Percentiles rank a stretch among this genome's conserved stretches.
Conservation (phyloP, 2,113 vertebrate species). For the Tinamus guttatus region DNA sequence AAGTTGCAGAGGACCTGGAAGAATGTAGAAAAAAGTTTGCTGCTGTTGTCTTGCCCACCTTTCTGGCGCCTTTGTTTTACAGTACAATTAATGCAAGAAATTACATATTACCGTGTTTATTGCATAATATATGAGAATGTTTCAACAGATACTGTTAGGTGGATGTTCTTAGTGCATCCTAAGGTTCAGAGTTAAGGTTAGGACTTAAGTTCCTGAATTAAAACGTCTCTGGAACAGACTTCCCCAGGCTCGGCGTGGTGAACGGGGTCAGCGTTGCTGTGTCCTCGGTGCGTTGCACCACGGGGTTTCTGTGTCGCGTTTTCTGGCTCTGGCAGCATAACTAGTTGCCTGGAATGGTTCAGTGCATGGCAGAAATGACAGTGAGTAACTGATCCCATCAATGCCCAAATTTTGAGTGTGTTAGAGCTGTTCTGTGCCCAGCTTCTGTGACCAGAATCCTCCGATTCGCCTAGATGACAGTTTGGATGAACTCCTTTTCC, state of each 20-base stretch:
- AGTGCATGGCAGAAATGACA: background rate
- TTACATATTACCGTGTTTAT: background rate
- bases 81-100: background rate
- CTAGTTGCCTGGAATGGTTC: background rate
- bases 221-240: background rate
- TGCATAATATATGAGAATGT: background rate
- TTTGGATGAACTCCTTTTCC: constrained; percentile 5
- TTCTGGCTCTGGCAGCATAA: background rate
- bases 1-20: background rate
- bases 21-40: background rate
- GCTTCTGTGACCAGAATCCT: background rate
- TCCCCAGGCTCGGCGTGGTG: background rate
- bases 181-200: background rate
- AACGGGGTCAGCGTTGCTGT: background rate
- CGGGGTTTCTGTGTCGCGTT: background rate
- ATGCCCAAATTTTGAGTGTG: background rate
- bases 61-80: background rate
- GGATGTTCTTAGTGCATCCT: background rate
- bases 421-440: background rate
- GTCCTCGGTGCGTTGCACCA: background rate
- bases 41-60: background rate
- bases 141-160: background rate
- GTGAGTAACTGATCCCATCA: background rate
- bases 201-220: background rate
- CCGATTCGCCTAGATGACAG: background rate